Evolutionary conservation across 2,888 invertebrate species (phyloP).

Genomic region (Nephrotoma flavescens): DNA sequence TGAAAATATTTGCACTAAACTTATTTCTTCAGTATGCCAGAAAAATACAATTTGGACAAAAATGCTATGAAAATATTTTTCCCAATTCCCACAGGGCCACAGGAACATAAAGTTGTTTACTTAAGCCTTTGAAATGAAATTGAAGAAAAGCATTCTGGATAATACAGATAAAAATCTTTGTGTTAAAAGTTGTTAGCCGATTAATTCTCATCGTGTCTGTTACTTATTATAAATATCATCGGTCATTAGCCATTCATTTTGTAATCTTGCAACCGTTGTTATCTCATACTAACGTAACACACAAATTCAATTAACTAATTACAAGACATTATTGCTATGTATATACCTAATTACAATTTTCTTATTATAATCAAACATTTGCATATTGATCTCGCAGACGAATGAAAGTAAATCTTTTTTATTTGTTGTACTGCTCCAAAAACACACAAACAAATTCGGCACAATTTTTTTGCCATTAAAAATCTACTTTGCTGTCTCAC

Average conservation of each 20-base stretch:
- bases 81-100: no score
- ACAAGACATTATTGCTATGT: no score
- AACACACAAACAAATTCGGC: background rate
- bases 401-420: background rate
- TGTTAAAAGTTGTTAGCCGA: no score
- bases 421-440: background rate
- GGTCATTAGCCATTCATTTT: background rate
- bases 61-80: no score
- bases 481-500: background rate
- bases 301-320: background rate
- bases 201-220: no score
- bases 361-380: background rate
- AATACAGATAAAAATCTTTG: no score
- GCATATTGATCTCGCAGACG: background rate
- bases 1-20: no score
- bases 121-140: no score
- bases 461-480: background rate
- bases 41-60: no score
- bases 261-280: background rate
- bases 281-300: background rate
- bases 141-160: no score
- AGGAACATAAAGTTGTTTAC: no score
- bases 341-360: background rate
- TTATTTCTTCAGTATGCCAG: no score
- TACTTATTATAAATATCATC: background rate